phyloP scores from a whole-genome alignment of 2,888 invertebrate species.

The Pecten maximus region DNA sequence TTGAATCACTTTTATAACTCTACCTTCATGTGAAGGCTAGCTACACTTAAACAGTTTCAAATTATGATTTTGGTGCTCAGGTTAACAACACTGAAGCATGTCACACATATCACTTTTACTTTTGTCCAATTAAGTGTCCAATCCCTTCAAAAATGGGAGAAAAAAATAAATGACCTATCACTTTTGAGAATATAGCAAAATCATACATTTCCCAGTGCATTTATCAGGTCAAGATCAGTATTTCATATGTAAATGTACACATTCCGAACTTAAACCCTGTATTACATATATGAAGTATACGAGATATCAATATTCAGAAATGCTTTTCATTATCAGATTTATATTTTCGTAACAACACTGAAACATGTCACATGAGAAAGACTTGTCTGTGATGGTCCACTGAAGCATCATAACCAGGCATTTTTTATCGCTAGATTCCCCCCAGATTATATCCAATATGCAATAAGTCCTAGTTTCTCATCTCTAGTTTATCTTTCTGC shows the following conservation, averaged over 20 bases:
- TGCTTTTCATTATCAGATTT: not conserved
- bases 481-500: not conserved
- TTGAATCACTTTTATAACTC: not conserved
- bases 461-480: not conserved
- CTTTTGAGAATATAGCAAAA: no score
- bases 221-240: no score
- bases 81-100: not conserved
- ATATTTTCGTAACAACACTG: not conserved
- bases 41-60: not conserved
- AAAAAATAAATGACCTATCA: no score
- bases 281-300: not conserved
- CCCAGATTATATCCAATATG: not conserved
- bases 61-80: not conserved
- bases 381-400: not conserved
- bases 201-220: no score
- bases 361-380: no score
- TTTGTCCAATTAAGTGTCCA: not conserved
- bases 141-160: not conserved
- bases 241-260: not conserved
- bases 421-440: not conserved
- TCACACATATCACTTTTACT: not conserved
- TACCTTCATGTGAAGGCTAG: not conserved
- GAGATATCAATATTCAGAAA: not conserved
- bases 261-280: not conserved
- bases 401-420: not conserved